Conservation (phyloP, 2,888 invertebrate genomes). For the Erebia epiphron region DNA sequence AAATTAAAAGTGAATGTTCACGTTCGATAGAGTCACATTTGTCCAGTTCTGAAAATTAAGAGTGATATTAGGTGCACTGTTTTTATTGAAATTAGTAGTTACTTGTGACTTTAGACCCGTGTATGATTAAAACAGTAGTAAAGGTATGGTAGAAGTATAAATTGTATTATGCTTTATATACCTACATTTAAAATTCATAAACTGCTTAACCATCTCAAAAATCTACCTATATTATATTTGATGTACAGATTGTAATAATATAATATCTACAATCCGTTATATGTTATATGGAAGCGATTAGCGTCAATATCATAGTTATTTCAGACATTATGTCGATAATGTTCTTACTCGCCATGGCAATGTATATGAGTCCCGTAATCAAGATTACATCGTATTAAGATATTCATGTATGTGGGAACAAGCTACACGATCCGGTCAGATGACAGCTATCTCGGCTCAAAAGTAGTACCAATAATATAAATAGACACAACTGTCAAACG, state of each 20-base stretch:
- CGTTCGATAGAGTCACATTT: too few relatives aligned
- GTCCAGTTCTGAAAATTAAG: too few relatives aligned
- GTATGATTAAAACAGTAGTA: too few relatives aligned
- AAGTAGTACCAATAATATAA: constrained; percentile 36
- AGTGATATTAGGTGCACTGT: too few relatives aligned
- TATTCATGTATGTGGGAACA: constrained; percentile 38
- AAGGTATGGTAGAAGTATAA: too few relatives aligned
- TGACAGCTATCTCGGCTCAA: constrained; percentile 26
- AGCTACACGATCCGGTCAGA: constrained; percentile 23
- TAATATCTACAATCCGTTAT: background rate
- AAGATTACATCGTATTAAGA: constrained; percentile 33
- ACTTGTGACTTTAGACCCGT: too few relatives aligned
- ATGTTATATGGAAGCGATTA: background rate
- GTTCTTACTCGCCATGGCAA: constrained; percentile 4
- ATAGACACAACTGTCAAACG: constrained; percentile 41
- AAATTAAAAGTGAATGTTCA: too few relatives aligned
- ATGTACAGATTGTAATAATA: background rate
- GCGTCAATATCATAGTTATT: constrained; percentile 7
- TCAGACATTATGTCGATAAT: constrained; percentile 4
- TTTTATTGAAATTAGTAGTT: too few relatives aligned
- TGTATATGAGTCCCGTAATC: constrained; percentile 7
- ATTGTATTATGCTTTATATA: too few relatives aligned
- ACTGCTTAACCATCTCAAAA: background rate
- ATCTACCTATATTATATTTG: background rate
- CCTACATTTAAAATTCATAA: too few relatives aligned